Conservation (phyloP, 2,113 vertebrate genomes). For the Chrysemys picta region DNA sequence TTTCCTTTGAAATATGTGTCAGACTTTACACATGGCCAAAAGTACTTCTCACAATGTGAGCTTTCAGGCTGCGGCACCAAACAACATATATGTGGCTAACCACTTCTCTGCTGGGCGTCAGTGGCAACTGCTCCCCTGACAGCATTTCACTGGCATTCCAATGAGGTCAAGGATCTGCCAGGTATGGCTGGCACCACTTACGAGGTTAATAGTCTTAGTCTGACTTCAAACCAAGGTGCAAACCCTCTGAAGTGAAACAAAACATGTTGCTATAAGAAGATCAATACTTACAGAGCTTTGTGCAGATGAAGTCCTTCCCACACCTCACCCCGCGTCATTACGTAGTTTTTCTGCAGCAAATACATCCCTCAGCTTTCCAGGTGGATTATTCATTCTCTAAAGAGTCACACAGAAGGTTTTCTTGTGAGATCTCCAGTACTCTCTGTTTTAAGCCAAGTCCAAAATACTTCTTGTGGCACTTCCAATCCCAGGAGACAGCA, state of each 20-base stretch:
- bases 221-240: not conserved
- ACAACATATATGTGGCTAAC: constrained; percentile 60
- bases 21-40: constrained; percentile 62
- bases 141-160: constrained; percentile 60
- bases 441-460: constrained; percentile 42
- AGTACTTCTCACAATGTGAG: constrained; percentile 61
- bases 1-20: constrained; percentile 72
- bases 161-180: not conserved
- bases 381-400: constrained; percentile 38
- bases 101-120: constrained; percentile 63
- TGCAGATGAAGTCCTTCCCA: constrained; percentile 11
- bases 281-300: not conserved
- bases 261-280: constrained; percentile 15
- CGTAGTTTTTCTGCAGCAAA: not conserved
- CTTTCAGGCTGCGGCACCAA: constrained; percentile 45
- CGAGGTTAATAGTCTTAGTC: constrained; percentile 61
- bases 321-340: not conserved
- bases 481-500: constrained; percentile 49
- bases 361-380: fast-evolving
- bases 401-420: constrained; percentile 16
- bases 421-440: constrained; percentile 24
- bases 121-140: constrained; percentile 58
- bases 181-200: constrained; percentile 55
- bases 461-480: constrained; percentile 68
- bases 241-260: not conserved